Evolutionary conservation across 2,797 vertebrate species (phyloP), one percentile per base, ranked within the genome.

Genomic region (Spinus olivaceus): DNA sequence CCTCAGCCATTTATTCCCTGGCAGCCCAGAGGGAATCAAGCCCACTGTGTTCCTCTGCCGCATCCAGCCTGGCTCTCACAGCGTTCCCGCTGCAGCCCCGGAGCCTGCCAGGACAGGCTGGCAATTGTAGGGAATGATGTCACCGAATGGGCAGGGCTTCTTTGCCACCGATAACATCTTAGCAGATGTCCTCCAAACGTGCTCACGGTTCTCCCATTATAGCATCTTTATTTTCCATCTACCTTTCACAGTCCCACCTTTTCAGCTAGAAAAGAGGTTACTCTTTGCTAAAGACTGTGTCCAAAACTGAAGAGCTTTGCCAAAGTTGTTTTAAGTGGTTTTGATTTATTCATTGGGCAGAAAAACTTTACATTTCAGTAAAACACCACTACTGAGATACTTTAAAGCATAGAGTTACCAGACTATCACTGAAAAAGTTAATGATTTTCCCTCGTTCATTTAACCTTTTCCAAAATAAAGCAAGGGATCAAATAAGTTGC

Each of bases 81-180:
- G 44, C 8, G 8, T 73, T 95, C 92, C 80, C 9, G 4, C 94
- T 86, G 94, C 96, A 88, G 94, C 92, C 88, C 80, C 81, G 77
- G 74, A 94, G 90, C 86, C 86, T 94, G 81, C 92, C 92, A 96
- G 96, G 86, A 57, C 90, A 92, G n/a, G 92, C 83, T 93, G 92
- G 73, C 93, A 91, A 47, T 46, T 49, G 94, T 81, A 53, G 77
- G 86, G 88, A 93, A 90, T 94, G 57, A 94, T 95, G 95, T 95
- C 90, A 94, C 74, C 15, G 4, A 84, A 85, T 90, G 65, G 88
- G 92, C 81, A 87, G 92, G 78, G 81, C 83, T 70, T 88, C 71
- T 90, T 59, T 19, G 9, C 56, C 79, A 39, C 37, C 0, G 37
- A 78, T 93, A 91, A 89, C 79, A 92, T 92, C 93, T 93, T 61